A percentile compares a stretch with the other conserved stretches of the same genome.
Evolutionary conservation across 2,113 vertebrate species (phyloP).

Genomic region (Thymallus thymallus): DNA sequence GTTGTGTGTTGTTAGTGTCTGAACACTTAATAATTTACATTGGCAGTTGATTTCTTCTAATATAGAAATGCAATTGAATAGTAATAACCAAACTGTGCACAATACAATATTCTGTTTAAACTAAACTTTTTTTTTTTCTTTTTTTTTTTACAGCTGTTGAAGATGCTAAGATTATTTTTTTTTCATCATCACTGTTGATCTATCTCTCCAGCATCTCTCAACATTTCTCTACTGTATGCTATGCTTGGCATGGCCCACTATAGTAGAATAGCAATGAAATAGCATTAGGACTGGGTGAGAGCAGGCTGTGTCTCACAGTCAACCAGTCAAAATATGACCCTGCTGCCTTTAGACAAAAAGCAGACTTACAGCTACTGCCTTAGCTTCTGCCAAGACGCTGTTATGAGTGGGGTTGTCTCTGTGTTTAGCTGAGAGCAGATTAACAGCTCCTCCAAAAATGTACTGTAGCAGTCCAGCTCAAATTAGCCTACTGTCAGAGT

Average conservation of each 20-base stretch:
- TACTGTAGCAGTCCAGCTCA: no score
- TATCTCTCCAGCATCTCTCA: not conserved
- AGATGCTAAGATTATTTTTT: not conserved
- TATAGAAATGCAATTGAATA: not conserved
- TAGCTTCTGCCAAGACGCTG: not conserved
- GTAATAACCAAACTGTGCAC: not conserved
- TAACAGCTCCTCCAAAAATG: no score
- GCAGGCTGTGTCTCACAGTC: not conserved
- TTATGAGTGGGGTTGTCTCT: not conserved
- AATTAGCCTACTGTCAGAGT: not conserved
- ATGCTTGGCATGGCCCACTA: not conserved
- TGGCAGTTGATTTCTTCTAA: not conserved
- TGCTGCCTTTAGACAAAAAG: not conserved
- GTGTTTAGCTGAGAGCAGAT: no score
- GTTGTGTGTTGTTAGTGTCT: no score
- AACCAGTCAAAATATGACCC: not conserved
- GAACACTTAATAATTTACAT: no score
- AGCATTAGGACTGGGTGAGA: not conserved
- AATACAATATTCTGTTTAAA: no score
- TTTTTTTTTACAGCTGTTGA: not conserved
- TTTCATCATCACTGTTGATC: not conserved
- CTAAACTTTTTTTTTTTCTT: no score
- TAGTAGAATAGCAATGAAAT: not conserved
- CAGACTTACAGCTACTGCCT: not conserved
- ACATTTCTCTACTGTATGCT: not conserved